Evolutionary conservation across 2,888 invertebrate genomes (phyloP), one percentile per base, ranked within the genome.

Genomic region (Trichogramma dendrolimi): DNA sequence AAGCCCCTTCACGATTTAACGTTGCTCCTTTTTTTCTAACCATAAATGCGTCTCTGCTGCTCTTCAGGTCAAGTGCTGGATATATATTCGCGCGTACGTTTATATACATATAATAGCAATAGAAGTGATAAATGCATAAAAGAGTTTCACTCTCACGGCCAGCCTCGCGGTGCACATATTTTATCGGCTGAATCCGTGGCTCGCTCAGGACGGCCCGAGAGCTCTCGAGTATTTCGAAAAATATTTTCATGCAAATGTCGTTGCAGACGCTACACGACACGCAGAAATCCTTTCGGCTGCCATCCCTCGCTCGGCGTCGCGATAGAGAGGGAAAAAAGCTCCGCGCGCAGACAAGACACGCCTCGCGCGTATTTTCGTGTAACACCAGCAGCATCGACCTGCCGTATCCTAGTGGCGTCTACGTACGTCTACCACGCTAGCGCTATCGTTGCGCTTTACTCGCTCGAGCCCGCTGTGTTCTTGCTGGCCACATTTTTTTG

Each of bases 181-280:
- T 64, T 64, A 60, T 61, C 61, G 51, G n/a, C 27, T 3, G 60
- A 61, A 64, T 61, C 56, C 59, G 59, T 59, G 58, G 59, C 27
- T 27, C 27, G 27, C 27, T 1, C 27, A 27, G 27, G 27, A 27
- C 27, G 27, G 27, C 27, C 27, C 27, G 27, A 14, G 27, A 27
- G 27, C 27, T 2, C 27, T 27, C 27, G 27, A 27, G 27, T 27
- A 50, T 61, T 62, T 61, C 47, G 56, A 53, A 65, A 65, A 65
- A 65, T 65, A 65, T 65, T 65, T 62, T 55, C 56, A 62, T 65
- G 58, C 58, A 62, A 62, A 65, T 61, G 42, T 60, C 58, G 60
- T 27, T 27, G 27, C 27, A 59, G 61, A 55, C 57, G 57, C 43
- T 50, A 11, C 58, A 43, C 41, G 48, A 52, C 38, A 11, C 44